These are phyloP conservation scores for Ceratina australensis DNA, from an alignment of 1,140 invertebrate species.

Conservation along the genomic window DNA sequence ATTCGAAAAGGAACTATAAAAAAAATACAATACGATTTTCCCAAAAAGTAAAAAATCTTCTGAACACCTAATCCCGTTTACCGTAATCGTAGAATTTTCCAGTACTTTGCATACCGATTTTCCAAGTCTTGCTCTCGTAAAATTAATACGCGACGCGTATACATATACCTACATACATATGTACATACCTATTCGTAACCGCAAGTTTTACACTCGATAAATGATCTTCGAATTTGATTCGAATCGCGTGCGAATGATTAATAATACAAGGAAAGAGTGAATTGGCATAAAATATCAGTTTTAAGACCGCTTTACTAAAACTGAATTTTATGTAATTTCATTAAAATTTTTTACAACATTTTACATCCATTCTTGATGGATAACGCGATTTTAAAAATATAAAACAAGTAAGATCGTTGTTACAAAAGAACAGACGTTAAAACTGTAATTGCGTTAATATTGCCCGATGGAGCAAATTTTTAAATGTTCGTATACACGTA, in stretches of 20 bases:
- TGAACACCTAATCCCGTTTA: constrained; percentile 40
- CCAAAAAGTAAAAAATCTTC: constrained; percentile 13
- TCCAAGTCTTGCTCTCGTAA: constrained; percentile 12
- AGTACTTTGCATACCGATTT: constrained; percentile 1
- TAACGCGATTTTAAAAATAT: no score
- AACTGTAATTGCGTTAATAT: constrained; percentile 2
- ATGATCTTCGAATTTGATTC: constrained; percentile 1
- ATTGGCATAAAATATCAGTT: constrained; percentile 53
- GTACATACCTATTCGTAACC: neutral
- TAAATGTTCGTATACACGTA: constrained; percentile 9
- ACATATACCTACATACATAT: no score
- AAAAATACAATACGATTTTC: neutral
- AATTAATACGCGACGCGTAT: neutral
- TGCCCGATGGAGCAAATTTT: neutral
- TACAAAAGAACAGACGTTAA: neutral
- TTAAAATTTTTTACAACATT: neutral
- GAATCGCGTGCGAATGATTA: no score
- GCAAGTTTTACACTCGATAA: neutral
- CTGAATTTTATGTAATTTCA: constrained; percentile 47
- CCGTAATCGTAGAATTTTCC: constrained; percentile 19
- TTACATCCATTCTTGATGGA: no score
- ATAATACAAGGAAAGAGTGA: neutral
- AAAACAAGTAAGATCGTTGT: no score
- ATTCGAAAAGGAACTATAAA: constrained; percentile 5
- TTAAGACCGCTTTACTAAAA: constrained; percentile 70